Percentiles rank a stretch among this genome's conserved stretches.
Evolutionary conservation across 92 coral and sea anemone genomes (phyloP).

Genomic region (Actinernus sp.): DNA sequence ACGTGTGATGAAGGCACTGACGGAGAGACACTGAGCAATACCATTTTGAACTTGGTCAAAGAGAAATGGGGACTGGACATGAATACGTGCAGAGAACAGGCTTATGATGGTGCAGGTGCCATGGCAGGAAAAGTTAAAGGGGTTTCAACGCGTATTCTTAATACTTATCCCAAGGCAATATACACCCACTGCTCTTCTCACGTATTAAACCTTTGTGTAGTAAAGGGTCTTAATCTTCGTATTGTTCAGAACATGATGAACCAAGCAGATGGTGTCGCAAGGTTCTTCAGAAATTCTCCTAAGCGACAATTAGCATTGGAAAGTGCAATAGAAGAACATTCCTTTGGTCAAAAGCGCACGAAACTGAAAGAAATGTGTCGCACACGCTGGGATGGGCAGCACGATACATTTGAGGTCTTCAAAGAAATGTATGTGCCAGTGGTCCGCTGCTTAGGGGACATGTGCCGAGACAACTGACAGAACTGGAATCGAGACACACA

Average conservation of each 20-base stretch:
- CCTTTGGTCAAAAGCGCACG: no score
- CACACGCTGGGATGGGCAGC: no score
- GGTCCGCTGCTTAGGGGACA: no score
- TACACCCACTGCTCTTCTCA: neutral
- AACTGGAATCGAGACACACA: no score
- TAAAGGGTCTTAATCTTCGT: neutral
- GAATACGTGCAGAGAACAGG: neutral
- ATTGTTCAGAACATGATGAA: neutral
- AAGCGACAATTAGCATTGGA: neutral
- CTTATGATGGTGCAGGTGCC: neutral
- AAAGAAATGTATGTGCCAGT: no score
- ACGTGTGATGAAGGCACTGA: neutral
- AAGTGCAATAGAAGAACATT: neutral
- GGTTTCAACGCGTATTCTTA: neutral
- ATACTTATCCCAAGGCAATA: neutral
- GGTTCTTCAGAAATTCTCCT: neutral
- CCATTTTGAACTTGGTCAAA: neutral
- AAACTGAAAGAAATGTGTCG: no score
- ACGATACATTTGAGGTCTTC: no score
- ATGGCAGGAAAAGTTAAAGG: neutral
- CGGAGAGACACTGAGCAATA: neutral
- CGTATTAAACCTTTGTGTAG: neutral
- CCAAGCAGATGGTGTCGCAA: neutral
- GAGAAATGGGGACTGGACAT: neutral
- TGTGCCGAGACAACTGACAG: no score